phyloP scores from a whole-genome alignment of 2,888 invertebrate genomes.

The Trachelus iudaicus region DNA sequence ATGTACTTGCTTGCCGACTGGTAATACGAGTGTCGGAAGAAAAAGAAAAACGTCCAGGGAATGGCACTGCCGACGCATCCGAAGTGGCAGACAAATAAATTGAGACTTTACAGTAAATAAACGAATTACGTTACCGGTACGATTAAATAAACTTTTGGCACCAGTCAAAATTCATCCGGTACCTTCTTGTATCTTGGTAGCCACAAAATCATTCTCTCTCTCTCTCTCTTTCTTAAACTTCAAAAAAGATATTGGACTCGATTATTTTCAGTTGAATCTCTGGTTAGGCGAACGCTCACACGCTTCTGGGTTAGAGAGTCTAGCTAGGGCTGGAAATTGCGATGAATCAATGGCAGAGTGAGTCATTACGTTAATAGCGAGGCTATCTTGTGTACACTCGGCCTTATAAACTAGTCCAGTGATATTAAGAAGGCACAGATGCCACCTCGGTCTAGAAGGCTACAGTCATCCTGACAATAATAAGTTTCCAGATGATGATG shows the following conservation, averaged over 20 bases:
- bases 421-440: background rate
- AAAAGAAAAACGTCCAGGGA: background rate
- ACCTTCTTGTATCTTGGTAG: background rate
- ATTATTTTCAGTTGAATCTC: background rate
- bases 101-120: background rate
- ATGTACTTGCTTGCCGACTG: background rate
- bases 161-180: background rate
- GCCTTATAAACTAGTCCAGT: background rate
- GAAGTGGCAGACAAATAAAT: constrained; percentile 4
- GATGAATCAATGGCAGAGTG: background rate
- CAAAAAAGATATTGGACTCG: background rate
- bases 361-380: background rate
- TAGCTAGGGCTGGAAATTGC: background rate
- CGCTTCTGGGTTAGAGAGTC: background rate
- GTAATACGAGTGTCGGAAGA: background rate
- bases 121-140: constrained; percentile 1
- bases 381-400: background rate
- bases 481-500: background rate
- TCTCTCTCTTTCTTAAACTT: background rate
- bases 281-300: background rate
- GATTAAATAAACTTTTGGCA: constrained; percentile 3
- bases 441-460: background rate
- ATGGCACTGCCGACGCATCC: background rate
- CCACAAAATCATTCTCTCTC: background rate
- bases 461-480: background rate